phyloP scores from a whole-genome alignment of 2,113 vertebrate species.

The Gobius niger region DNA sequence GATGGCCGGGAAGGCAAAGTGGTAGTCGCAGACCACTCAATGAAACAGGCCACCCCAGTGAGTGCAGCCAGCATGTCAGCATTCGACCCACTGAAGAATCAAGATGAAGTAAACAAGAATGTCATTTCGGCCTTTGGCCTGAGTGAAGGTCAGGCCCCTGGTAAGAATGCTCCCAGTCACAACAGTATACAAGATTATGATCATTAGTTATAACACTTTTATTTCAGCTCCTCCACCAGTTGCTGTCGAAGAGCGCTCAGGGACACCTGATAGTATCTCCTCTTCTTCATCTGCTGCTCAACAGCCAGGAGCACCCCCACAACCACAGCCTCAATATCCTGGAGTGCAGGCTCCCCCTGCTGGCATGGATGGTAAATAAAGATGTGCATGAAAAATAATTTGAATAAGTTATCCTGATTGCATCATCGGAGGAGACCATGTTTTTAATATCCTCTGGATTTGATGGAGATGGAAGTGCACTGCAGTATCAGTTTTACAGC shows the following conservation, averaged over 20 bases:
- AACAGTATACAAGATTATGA: background rate
- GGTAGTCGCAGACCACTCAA: conserved; percentile 80
- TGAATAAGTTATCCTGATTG: background rate
- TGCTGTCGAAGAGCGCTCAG: conserved; percentile 89
- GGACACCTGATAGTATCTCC: conserved; percentile 94
- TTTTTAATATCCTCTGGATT: background rate
- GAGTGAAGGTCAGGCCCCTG: conserved; percentile 90
- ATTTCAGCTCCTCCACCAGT: conserved; percentile 73
- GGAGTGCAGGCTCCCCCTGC: conserved; percentile 84
- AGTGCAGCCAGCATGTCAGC: conserved; percentile 98
- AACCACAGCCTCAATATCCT: conserved; percentile 83
- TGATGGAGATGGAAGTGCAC: background rate
- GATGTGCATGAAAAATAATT: too few species aligned
- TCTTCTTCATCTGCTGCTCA: conserved; percentile 91
- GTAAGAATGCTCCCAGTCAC: conserved; percentile 63
- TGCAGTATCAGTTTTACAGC: too few species aligned
- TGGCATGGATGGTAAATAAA: conserved; percentile 88
- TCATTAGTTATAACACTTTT: background rate
- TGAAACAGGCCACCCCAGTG: conserved; percentile 89
- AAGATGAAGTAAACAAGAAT: conserved; percentile 97
- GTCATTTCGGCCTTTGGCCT: conserved; percentile 96
- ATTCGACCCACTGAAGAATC: conserved; percentile 97
- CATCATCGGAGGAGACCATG: background rate
- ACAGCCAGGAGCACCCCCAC: conserved; percentile 84
- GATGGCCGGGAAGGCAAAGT: conserved; percentile 87